A percentile compares a stretch with the other conserved stretches of the same genome.
phyloP scores from a whole-genome alignment of 2,113 vertebrate genomes.

The Cochlearius cochlearius region DNA sequence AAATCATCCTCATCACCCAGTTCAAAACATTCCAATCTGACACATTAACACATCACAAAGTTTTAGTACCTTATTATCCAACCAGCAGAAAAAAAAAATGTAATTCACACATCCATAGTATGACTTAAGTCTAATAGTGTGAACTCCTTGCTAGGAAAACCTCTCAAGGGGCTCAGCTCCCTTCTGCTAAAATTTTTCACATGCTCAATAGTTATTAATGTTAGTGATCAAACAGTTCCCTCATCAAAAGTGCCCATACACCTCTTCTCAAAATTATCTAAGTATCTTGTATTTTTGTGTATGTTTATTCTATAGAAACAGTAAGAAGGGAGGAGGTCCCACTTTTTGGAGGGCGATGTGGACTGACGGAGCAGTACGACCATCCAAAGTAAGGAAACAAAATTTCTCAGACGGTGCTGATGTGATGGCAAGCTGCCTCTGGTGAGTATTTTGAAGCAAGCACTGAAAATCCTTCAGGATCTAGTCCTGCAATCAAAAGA shows the following conservation, averaged over 20 bases:
- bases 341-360: rapidly evolving
- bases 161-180: neutral
- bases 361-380: rapidly evolving
- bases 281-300: neutral
- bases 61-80: conserved; percentile 15
- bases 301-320: neutral
- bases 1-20: neutral
- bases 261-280: neutral
- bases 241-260: neutral
- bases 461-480: neutral
- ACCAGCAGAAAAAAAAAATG: neutral
- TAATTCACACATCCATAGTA: neutral
- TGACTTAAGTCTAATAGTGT: neutral
- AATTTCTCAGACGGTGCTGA: neutral
- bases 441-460: neutral
- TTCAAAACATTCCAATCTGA: neutral
- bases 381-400: neutral
- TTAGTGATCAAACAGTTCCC: neutral
- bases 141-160: neutral
- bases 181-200: neutral
- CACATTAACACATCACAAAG: conserved; percentile 1
- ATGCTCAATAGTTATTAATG: neutral
- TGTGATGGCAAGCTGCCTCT: neutral
- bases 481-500: neutral
- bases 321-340: neutral